phyloP scores from a whole-genome alignment of 2,797 vertebrate species.

The Centroberyx gerrardi region DNA sequence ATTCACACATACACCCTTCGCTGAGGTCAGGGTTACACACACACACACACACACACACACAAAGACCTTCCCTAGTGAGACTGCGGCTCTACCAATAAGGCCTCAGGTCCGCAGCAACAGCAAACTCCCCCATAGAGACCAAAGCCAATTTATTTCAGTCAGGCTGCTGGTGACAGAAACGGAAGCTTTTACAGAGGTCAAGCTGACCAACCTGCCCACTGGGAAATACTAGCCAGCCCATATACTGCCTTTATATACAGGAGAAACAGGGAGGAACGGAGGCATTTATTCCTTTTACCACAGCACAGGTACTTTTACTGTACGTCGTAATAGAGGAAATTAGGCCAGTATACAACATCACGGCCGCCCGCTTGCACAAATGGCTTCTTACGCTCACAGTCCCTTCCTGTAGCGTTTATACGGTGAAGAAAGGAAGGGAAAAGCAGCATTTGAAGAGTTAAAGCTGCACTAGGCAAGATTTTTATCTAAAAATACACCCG shows the following conservation, averaged over 20 bases:
- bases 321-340: conserved; percentile 52
- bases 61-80: conserved; percentile 42
- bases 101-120: conserved; percentile 75
- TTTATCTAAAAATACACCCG: too few relatives aligned
- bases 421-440: background rate
- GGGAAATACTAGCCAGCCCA: conserved; percentile 74
- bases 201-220: conserved; percentile 72
- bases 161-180: conserved; percentile 79
- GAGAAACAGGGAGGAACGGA: conserved; percentile 37
- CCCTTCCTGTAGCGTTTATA: conserved; percentile 5
- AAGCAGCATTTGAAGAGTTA: background rate
- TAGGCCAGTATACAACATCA: conserved; percentile 37
- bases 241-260: conserved; percentile 71
- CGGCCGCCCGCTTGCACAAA: background rate
- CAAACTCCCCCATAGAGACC: conserved; percentile 78
- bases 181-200: conserved; percentile 82
- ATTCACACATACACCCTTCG: conserved; percentile 56
- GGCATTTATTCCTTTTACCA: conserved; percentile 51
- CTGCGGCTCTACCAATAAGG: conserved; percentile 72
- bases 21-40: conserved; percentile 63
- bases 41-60: conserved; percentile 28
- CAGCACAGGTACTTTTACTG: conserved; percentile 66
- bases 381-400: conserved; percentile 6
- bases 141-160: conserved; percentile 85
- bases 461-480: too few relatives aligned